phyloP scores from a whole-genome alignment of 1,140 invertebrate species.

The Caenorhabditis tropicalis region DNA sequence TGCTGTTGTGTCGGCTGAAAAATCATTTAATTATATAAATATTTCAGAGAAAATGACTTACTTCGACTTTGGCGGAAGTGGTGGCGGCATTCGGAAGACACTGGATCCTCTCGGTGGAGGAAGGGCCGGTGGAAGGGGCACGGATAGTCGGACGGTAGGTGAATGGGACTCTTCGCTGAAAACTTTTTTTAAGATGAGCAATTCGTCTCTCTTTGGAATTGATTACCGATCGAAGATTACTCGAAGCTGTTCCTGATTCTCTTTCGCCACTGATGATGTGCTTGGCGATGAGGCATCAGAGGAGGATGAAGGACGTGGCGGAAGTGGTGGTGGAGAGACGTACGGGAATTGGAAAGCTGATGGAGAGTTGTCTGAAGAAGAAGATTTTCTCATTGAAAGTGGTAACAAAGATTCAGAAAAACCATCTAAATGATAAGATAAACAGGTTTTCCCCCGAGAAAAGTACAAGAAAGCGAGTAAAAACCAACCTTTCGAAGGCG shows the following conservation, averaged over 20 bases:
- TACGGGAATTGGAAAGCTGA: conserved; percentile 17
- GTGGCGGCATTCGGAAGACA: conserved; percentile 6
- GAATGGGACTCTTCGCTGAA: conserved; percentile 44
- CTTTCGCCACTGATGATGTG: neutral
- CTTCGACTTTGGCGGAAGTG: conserved; percentile 34
- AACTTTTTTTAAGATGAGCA: neutral
- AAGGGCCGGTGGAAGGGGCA: conserved; percentile 26
- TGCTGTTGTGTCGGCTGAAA: conserved; percentile 8
- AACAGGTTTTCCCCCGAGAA: neutral
- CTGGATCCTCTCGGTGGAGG: conserved; percentile 43
- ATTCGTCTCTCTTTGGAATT: neutral
- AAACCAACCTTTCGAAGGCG: conserved; percentile 1
- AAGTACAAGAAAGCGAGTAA: neutral
- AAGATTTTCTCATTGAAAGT: neutral
- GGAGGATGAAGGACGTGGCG: neutral
- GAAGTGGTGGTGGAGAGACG: conserved; percentile 26
- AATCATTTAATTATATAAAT: no score
- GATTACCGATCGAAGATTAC: conserved; percentile 19
- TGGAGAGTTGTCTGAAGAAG: conserved; percentile 16
- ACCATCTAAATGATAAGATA: neutral
- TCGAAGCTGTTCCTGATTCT: conserved; percentile 19
- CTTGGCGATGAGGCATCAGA: conserved; percentile 22
- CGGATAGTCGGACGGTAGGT: neutral
- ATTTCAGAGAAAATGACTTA: no score
- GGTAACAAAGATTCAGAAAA: neutral